phyloP scores from a whole-genome alignment of 2,113 vertebrate genomes.

The Leucopsar rothschildi region DNA sequence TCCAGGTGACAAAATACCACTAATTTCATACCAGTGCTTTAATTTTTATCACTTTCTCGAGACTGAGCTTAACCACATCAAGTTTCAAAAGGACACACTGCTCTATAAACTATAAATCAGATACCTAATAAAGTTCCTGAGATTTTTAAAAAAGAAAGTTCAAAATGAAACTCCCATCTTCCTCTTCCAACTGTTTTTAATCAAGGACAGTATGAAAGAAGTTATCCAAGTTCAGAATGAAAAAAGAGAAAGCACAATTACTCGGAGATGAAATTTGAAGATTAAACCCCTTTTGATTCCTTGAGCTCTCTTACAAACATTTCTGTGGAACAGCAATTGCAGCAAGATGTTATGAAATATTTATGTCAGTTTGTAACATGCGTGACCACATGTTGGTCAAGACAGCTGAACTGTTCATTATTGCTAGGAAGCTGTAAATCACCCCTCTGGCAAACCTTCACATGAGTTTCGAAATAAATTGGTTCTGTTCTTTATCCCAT shows the following conservation, averaged over 20 bases:
- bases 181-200: constrained; percentile 30
- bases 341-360: constrained; percentile 25
- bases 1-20: constrained; percentile 14
- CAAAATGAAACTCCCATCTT: not conserved
- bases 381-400: constrained; percentile 13
- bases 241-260: not conserved
- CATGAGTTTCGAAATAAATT: not conserved
- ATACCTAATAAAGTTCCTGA: not conserved
- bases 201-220: constrained; percentile 30
- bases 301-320: constrained; percentile 5
- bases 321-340: constrained; percentile 15
- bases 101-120: constrained; percentile 1
- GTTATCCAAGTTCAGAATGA: not conserved
- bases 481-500: constrained; percentile 22
- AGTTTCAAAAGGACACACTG: not conserved
- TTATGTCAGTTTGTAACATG: not conserved
- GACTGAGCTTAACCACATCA: not conserved
- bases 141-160: not conserved
- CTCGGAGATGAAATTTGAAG: not conserved
- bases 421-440: constrained; percentile 54
- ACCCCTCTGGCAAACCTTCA: constrained; percentile 54
- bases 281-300: not conserved
- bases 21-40: not conserved
- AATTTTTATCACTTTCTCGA: not conserved
- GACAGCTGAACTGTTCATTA: constrained; percentile 11